Conservation (phyloP, 2,888 invertebrate genomes). For the Smittia sp. region DNA sequence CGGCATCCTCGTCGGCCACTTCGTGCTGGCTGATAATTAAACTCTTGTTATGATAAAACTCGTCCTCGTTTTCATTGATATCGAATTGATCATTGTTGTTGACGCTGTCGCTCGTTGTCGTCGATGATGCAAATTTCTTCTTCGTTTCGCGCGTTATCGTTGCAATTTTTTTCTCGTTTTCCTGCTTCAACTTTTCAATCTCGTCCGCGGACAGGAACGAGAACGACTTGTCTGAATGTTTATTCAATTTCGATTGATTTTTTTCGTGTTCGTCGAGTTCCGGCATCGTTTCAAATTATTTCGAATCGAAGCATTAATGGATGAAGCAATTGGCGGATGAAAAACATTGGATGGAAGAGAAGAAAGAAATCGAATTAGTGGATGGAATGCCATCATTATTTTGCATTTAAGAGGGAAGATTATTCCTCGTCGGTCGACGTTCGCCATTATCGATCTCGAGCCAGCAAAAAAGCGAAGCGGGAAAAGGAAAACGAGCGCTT, state of each 20-base stretch:
- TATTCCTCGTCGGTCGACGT: too few relatives aligned
- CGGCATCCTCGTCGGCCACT: neutral
- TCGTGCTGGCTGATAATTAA: conserved; percentile 26
- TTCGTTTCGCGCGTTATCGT: conserved; percentile 53
- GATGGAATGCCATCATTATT: conserved; percentile 12
- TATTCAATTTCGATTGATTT: conserved; percentile 20
- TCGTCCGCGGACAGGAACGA: conserved; percentile 92
- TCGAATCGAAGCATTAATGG: neutral
- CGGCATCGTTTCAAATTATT: neutral
- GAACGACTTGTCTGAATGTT: conserved; percentile 77
- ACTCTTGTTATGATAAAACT: conserved; percentile 33
- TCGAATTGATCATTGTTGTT: conserved; percentile 37
- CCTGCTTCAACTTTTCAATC: conserved; percentile 89
- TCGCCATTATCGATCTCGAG: too few relatives aligned
- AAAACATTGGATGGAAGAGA: conserved; percentile 40
- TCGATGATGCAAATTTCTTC: conserved; percentile 42
- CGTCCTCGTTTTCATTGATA: conserved; percentile 45
- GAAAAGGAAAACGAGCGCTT: too few relatives aligned
- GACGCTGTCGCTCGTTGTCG: conserved; percentile 51
- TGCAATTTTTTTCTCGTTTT: conserved; percentile 87
- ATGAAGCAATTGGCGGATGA: conserved; percentile 42
- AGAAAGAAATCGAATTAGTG: conserved; percentile 13
- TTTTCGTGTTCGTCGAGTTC: conserved; percentile 6
- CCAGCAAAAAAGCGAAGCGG: too few relatives aligned
- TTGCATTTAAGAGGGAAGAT: neutral